Percentiles rank a stretch among this genome's conserved stretches.
These are phyloP conservation scores for Leptobrachium ailaonicum DNA, from an alignment of 2,113 vertebrate genomes.

Conservation along the genomic window DNA sequence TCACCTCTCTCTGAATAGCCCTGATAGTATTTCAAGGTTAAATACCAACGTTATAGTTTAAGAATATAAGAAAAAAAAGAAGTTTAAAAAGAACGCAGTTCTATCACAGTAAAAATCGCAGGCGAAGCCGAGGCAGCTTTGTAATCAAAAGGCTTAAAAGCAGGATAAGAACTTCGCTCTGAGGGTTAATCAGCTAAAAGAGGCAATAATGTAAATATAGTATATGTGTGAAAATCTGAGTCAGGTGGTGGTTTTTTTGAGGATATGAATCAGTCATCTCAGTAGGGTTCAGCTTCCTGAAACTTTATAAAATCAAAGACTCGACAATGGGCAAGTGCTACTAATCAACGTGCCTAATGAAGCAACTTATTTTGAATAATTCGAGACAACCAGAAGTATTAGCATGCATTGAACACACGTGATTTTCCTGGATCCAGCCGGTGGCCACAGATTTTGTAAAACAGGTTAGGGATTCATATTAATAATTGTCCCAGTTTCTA, in stretches of 20 bases:
- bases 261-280: conserved; percentile 32
- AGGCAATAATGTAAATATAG: background rate
- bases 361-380: conserved; percentile 40
- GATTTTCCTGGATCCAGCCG: background rate
- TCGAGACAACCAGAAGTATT: conserved; percentile 23
- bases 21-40: no score
- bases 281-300: conserved; percentile 39
- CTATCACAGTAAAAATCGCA: no score
- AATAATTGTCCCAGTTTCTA: no score
- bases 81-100: no score
- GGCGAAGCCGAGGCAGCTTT: no score
- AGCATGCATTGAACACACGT: conserved; percentile 16
- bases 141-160: no score
- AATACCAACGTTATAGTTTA: no score
- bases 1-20: no score
- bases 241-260: conserved; percentile 6
- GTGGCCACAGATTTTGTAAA: background rate
- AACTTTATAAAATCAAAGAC: conserved; percentile 40
- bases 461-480: background rate
- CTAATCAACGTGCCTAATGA: conserved; percentile 45
- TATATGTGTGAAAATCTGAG: background rate
- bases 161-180: background rate
- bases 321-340: conserved; percentile 31
- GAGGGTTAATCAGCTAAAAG: conserved; percentile 22
- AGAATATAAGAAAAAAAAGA: no score